A percentile compares a stretch with the other conserved stretches of the same genome.
phyloP scores from a whole-genome alignment of 1,140 invertebrate species.

The Papilio glaucus region DNA sequence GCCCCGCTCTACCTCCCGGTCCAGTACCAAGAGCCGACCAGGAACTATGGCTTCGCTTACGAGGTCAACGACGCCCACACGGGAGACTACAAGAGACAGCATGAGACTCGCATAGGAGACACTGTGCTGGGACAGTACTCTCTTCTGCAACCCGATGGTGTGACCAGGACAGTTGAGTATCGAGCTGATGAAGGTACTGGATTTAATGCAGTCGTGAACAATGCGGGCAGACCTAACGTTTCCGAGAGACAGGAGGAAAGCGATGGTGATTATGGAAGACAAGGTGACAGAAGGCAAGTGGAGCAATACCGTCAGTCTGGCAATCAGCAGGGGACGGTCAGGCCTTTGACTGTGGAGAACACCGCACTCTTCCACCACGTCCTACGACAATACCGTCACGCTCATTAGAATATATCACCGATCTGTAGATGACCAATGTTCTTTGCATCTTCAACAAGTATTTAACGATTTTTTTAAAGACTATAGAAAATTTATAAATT shows the following conservation, averaged over 20 bases:
- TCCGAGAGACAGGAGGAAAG: slow-evolving; percentile 6
- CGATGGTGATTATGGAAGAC: background rate
- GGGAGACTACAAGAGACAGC: slow-evolving; percentile 73
- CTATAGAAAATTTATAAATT: no score
- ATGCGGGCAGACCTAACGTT: slow-evolving; percentile 40
- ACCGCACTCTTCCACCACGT: slow-evolving; percentile 3
- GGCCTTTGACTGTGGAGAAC: slow-evolving; percentile 8
- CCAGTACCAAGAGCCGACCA: slow-evolving; percentile 9
- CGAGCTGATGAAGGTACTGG: slow-evolving; percentile 66
- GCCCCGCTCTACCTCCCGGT: background rate
- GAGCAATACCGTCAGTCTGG: slow-evolving; percentile 5
- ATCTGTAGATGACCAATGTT: background rate
- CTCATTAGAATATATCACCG: background rate
- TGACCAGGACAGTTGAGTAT: slow-evolving; percentile 86
- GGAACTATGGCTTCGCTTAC: slow-evolving; percentile 85
- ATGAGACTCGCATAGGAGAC: slow-evolving; percentile 80
- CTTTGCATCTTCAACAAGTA: background rate
- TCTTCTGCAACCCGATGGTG: slow-evolving; percentile 85
- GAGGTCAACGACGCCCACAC: slow-evolving; percentile 85
- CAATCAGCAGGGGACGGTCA: background rate
- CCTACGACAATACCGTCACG: background rate
- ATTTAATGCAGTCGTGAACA: slow-evolving; percentile 55
- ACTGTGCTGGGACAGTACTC: slow-evolving; percentile 73
- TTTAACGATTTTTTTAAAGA: no score
- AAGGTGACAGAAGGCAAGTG: background rate